These are phyloP conservation scores for Bucorvus abyssinicus DNA, from an alignment of 2,797 vertebrate species.

Conservation along the genomic window DNA sequence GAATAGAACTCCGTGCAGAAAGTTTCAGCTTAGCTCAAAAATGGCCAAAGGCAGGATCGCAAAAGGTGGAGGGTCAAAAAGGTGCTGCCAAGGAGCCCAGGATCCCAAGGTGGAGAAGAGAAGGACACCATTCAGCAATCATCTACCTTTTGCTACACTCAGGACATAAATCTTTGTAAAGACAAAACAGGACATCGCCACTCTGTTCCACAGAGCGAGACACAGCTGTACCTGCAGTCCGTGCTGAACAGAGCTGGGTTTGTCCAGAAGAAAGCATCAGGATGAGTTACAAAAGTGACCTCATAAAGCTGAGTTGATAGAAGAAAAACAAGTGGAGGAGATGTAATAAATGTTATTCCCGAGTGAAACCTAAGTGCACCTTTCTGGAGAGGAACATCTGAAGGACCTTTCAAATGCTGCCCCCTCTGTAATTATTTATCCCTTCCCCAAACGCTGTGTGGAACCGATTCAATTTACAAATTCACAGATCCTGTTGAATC, in stretches of 20 bases:
- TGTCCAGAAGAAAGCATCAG: neutral
- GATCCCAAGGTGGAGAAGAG: neutral
- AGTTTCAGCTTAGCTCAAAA: neutral
- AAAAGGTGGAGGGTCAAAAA: neutral
- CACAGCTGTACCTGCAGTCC: neutral
- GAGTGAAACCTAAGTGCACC: neutral
- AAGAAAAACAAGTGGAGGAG: neutral
- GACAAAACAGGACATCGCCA: neutral
- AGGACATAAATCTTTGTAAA: neutral
- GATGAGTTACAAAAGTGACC: neutral
- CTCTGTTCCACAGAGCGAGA: neutral
- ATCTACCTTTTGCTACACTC: neutral
- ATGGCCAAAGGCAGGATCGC: neutral
- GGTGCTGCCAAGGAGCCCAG: neutral
- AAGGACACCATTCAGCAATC: neutral
- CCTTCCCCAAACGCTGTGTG: neutral
- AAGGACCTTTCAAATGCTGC: neutral
- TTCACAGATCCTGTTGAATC: neutral
- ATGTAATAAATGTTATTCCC: neutral
- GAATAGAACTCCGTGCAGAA: neutral
- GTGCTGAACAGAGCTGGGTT: neutral
- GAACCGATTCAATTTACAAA: neutral
- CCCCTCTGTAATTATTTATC: neutral
- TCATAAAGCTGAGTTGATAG: neutral
- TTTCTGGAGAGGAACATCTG: neutral